Evolutionary conservation across 2,113 vertebrate genomes (phyloP).

Genomic region (Anhinga anhinga): DNA sequence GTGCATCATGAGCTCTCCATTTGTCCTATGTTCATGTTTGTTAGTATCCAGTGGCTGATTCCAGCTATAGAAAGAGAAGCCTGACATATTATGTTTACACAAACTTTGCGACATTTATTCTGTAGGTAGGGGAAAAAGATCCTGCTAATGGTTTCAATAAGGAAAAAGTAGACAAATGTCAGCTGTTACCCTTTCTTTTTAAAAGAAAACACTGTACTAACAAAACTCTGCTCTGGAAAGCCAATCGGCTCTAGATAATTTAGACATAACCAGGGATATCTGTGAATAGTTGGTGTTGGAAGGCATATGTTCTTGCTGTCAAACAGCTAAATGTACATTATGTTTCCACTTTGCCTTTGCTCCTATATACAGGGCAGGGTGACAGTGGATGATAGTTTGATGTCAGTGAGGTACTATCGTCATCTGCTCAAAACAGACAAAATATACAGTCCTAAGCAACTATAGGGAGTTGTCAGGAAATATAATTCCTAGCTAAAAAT

Average conservation of each 20-base stretch:
- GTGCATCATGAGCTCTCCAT: background rate
- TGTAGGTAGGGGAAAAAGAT: background rate
- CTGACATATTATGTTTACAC: background rate
- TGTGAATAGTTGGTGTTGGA: background rate
- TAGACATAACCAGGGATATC: background rate
- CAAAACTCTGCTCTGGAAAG: background rate
- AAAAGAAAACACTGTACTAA: background rate
- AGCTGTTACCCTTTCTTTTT: background rate
- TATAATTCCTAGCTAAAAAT: background rate
- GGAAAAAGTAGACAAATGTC: background rate
- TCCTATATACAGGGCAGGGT: background rate
- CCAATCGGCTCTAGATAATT: background rate
- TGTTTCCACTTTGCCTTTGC: background rate
- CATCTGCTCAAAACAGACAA: background rate
- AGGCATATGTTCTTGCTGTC: background rate
- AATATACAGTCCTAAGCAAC: background rate
- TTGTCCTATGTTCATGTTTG: background rate
- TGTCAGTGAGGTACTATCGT: background rate
- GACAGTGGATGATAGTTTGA: background rate
- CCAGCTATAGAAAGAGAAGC: background rate
- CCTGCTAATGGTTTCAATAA: background rate
- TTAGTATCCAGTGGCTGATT: background rate
- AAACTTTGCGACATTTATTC: background rate
- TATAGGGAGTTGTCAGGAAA: background rate
- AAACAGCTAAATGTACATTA: background rate